Evolutionary conservation across 92 coral and sea anemone genomes (phyloP).

Genomic region (Palythoa grandiflora): DNA sequence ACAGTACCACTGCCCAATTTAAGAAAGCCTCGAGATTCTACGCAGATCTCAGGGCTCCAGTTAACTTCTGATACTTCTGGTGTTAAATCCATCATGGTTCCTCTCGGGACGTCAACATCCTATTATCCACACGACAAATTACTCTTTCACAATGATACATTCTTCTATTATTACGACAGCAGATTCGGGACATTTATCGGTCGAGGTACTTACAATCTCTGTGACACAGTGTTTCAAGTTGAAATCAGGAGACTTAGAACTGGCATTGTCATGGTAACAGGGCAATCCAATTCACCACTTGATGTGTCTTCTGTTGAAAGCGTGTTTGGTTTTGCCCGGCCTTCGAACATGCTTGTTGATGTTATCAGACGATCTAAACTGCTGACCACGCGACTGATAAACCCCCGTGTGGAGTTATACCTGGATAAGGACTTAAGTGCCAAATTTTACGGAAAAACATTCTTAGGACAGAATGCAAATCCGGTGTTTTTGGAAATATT

Average conservation of each 20-base stretch:
- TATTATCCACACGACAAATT: slow-evolving; percentile 84
- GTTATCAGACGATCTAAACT: slow-evolving; percentile 72
- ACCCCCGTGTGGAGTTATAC: slow-evolving; percentile 79
- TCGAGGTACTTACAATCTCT: slow-evolving; percentile 78
- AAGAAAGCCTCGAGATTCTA: slow-evolving; percentile 44
- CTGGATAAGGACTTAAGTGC: slow-evolving; percentile 71
- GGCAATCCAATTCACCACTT: slow-evolving; percentile 79
- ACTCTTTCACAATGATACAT: slow-evolving; percentile 72
- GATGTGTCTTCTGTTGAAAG: slow-evolving; percentile 83
- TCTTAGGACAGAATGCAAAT: slow-evolving; percentile 59
- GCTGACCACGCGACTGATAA: slow-evolving; percentile 76
- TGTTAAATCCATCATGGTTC: slow-evolving; percentile 64
- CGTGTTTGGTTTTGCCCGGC: slow-evolving; percentile 71
- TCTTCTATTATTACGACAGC: slow-evolving; percentile 74
- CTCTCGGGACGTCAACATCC: slow-evolving; percentile 74
- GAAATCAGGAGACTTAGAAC: slow-evolving; percentile 63
- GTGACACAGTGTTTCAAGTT: slow-evolving; percentile 80
- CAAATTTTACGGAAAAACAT: slow-evolving; percentile 83
- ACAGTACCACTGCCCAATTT: slow-evolving; percentile 75
- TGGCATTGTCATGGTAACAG: slow-evolving; percentile 75
- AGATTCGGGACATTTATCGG: slow-evolving; percentile 84
- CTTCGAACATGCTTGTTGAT: slow-evolving; percentile 59
- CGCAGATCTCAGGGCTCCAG: slow-evolving; percentile 71
- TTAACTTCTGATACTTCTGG: slow-evolving; percentile 52
- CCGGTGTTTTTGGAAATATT: slow-evolving; percentile 76